phyloP scores from a whole-genome alignment of 2,113 vertebrate genomes.

The Rhinopomastus cyanomelas region DNA sequence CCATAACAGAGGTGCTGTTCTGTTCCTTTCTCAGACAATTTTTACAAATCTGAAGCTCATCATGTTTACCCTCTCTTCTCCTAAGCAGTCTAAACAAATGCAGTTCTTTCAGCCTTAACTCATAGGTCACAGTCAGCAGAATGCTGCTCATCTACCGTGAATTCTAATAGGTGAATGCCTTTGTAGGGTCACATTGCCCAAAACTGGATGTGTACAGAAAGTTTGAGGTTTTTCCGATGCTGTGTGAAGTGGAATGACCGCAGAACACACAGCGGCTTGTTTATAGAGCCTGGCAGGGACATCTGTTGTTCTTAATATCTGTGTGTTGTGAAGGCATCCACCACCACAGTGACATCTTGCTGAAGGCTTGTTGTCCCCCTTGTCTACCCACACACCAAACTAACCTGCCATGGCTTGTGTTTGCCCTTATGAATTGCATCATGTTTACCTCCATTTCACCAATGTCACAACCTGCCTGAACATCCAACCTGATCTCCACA shows the following conservation, averaged over 20 bases:
- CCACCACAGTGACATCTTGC: neutral
- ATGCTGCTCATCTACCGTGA: neutral
- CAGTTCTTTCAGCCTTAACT: neutral
- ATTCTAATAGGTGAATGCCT: neutral
- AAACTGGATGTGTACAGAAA: neutral
- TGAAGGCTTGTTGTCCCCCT: neutral
- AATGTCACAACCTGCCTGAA: neutral
- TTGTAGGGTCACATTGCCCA: neutral
- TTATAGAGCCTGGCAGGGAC: neutral
- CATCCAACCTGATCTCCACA: neutral
- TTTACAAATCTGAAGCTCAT: neutral
- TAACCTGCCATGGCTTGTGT: neutral
- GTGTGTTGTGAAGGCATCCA: neutral
- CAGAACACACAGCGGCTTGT: neutral
- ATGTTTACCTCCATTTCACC: constrained; percentile 17
- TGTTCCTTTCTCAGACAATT: neutral
- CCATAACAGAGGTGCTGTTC: neutral
- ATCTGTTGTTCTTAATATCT: neutral
- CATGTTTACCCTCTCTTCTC: neutral
- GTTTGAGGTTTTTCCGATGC: neutral
- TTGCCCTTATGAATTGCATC: neutral
- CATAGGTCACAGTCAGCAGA: neutral
- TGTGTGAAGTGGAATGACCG: neutral
- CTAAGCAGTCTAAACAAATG: constrained; percentile 15
- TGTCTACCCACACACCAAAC: neutral